Evolutionary conservation across 2,888 invertebrate species (phyloP), one percentile per base, ranked within the genome.

Genomic region (Globia sparganii): DNA sequence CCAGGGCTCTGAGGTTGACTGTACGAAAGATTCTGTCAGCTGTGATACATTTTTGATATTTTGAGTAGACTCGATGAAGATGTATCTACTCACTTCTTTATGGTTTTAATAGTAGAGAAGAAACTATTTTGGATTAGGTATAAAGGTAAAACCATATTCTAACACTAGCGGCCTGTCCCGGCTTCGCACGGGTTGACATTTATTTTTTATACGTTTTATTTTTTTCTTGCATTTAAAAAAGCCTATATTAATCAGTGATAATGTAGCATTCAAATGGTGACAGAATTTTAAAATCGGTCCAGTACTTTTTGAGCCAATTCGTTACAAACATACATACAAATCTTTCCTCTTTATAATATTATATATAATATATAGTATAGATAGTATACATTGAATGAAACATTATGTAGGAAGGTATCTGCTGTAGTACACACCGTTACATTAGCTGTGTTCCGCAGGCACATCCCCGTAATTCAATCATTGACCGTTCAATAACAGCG

Each of bases 401-500:
- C 21, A 61, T 21, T 6, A n/a, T 37, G n/a, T n/a, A 21, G 61
- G 31, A 11, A 31, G 31, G 18, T 40, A n/a, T 65, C 18, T 40
- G n/a, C n/a, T 40, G 21, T 40, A 28, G n/a, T 11, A 11, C n/a
- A 5, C n/a, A 65, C 9, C n/a, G n/a, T n/a, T 40, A 40, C 18
- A 65, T n/a, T 40, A n/a, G 37, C 18, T 65, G 64, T 64, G 37
- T 65, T 37, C 37, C n/a, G 18, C 64, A 65, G n/a, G 64, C 40
- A 43, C 28, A 43, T 43, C 11, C 13, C 28, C 15, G 25, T 21
- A 75, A 75, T 68, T 61, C 59, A 77, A 75, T 75, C 62, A 75
- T 21, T 69, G 59, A 70, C 62, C 64, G 70, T 56, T 75, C 72
- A 77, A 58, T 73, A 74, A 15, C 25, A 56, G 66, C 40, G 37